Evolutionary conservation across 2,888 invertebrate genomes (phyloP).

Genomic region (Diabrotica balteata): DNA sequence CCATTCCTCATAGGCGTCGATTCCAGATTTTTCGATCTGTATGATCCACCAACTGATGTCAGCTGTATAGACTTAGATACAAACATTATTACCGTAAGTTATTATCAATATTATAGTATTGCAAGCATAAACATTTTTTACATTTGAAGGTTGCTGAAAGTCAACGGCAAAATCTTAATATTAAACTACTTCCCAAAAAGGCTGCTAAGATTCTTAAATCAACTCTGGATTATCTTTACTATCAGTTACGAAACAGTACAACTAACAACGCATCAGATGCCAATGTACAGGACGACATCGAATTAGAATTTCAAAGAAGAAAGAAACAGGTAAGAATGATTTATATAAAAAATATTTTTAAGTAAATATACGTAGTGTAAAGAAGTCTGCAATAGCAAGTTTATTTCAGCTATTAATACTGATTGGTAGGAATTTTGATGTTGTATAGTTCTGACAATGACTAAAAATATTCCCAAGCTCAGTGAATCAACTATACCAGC

Average conservation of each 20-base stretch:
- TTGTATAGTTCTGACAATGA: no score
- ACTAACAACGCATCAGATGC: conserved; percentile 35
- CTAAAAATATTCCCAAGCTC: no score
- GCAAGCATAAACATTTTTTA: no score
- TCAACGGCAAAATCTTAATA: conserved; percentile 75
- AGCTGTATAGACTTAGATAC: conserved; percentile 99
- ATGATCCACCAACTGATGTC: conserved; percentile 95
- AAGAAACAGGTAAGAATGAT: conserved; percentile 72
- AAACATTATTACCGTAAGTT: conserved; percentile 85
- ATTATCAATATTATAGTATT: no score
- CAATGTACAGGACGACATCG: conserved; percentile 62
- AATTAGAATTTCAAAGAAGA: conserved; percentile 82
- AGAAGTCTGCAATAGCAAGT: no score
- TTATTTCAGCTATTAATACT: no score
- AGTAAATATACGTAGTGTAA: no score
- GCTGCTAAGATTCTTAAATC: conserved; percentile 82
- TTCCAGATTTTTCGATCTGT: conserved; percentile 95
- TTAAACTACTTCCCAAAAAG: conserved; percentile 85
- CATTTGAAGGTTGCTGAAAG: conserved; percentile 78
- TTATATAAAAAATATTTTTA: no score
- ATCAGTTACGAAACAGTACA: conserved; percentile 62
- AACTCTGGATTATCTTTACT: conserved; percentile 79
- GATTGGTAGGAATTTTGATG: no score
- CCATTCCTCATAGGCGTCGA: conserved; percentile 98
- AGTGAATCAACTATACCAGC: no score